A percentile compares a stretch with the other conserved stretches of the same genome.
These are phyloP conservation scores for Pelagia noctiluca DNA, from an alignment of 30 jellyfish, hydroid and myxozoan genomes.

Conservation along the genomic window DNA sequence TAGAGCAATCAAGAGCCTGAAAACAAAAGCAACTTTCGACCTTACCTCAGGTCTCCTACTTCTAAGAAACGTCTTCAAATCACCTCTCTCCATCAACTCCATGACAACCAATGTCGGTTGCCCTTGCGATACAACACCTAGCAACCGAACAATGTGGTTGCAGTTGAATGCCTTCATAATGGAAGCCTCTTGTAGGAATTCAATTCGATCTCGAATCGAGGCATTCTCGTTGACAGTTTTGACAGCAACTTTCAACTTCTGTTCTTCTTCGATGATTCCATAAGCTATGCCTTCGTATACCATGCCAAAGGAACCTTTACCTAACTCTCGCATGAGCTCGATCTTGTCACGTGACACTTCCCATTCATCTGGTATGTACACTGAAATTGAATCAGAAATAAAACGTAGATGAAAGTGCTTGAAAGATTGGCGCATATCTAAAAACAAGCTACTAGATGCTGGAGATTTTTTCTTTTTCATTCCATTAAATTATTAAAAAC, in stretches of 20 bases:
- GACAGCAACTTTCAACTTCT: conserved; percentile 87
- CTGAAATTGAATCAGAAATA: conserved; percentile 14
- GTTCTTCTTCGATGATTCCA: conserved; percentile 67
- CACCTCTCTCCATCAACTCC: conserved; percentile 99
- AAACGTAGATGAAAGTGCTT: background rate
- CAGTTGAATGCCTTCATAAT: conserved; percentile 94
- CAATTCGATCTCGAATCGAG: conserved; percentile 90
- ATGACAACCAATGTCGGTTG: conserved; percentile 98
- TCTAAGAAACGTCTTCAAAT: conserved; percentile 79
- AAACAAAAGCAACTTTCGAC: background rate
- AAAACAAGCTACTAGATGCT: no score
- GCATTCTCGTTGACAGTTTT: conserved; percentile 97
- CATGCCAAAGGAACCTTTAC: conserved; percentile 99
- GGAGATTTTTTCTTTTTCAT: no score
- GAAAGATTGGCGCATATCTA: background rate
- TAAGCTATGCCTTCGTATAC: conserved; percentile 98
- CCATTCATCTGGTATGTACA: conserved; percentile 98
- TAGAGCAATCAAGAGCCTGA: no score
- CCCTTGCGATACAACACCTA: conserved; percentile 97
- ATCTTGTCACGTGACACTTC: conserved; percentile 93
- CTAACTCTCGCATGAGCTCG: conserved; percentile 88
- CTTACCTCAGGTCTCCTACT: conserved; percentile 94
- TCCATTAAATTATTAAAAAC: no score
- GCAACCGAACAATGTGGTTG: conserved; percentile 85
- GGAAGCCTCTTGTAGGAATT: conserved; percentile 95